Evolutionary conservation across 2,113 vertebrate genomes (phyloP).

Genomic region (Neolamprologus variostigma): DNA sequence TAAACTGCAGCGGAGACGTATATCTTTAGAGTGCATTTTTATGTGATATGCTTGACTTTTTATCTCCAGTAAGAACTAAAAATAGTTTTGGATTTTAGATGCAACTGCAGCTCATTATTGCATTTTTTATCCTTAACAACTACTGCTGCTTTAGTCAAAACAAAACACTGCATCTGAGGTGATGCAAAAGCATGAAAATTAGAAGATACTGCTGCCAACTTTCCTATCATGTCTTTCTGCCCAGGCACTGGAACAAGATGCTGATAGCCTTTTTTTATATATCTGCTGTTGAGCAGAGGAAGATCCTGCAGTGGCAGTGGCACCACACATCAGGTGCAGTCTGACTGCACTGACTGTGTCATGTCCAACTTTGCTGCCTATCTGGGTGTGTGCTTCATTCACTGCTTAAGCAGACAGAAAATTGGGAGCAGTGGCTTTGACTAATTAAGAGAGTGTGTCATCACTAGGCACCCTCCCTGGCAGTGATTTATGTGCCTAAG

Average conservation of each 20-base stretch:
- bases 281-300: background rate
- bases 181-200: conserved; percentile 43
- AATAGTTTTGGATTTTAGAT: conserved; percentile 9
- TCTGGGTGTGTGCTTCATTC: background rate
- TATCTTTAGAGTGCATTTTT: background rate
- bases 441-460: conserved; percentile 54
- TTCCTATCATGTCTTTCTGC: background rate
- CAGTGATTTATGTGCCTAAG: conserved; percentile 35
- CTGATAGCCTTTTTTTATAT: background rate
- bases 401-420: conserved; percentile 36
- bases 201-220: background rate
- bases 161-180: conserved; percentile 15
- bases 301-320: background rate
- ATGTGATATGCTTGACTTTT: background rate
- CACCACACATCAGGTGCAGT: background rate
- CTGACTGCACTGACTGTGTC: background rate
- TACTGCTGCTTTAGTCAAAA: conserved; percentile 1
- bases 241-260: background rate
- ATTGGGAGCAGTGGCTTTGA: conserved; percentile 38
- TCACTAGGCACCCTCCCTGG: conserved; percentile 36
- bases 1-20: background rate
- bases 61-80: conserved; percentile 6
- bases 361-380: background rate
- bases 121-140: background rate
- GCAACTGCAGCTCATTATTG: conserved; percentile 31